A percentile compares a stretch with the other conserved stretches of the same genome.
Evolutionary conservation across 1,140 invertebrate genomes (phyloP).

Genomic region (Drosophila ficusphila): DNA sequence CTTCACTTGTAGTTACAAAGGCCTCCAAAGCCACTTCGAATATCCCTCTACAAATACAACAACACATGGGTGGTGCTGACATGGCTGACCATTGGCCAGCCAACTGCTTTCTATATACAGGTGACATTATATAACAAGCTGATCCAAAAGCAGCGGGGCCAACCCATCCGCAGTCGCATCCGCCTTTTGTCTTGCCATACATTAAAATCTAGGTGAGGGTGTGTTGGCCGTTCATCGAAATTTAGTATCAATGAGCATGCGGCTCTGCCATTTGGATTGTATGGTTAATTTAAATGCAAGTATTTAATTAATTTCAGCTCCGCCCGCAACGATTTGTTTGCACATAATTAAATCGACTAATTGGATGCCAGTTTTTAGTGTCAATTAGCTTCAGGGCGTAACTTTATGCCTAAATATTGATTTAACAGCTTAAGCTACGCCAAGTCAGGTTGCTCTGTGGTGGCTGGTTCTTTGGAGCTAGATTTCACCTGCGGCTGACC

Average conservation of each 20-base stretch:
- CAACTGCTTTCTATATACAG: slow-evolving; percentile 23
- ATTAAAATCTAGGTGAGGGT: slow-evolving; percentile 66
- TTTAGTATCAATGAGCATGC: slow-evolving; percentile 66
- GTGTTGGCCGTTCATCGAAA: slow-evolving; percentile 50
- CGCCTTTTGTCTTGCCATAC: slow-evolving; percentile 39
- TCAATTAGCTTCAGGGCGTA: slow-evolving; percentile 34
- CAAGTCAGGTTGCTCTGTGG: slow-evolving; percentile 10
- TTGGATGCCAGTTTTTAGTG: slow-evolving; percentile 54
- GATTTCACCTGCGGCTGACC: slow-evolving; percentile 41
- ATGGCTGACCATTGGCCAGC: slow-evolving; percentile 34
- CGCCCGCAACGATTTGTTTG: slow-evolving; percentile 70
- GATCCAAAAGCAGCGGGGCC: slow-evolving; percentile 29
- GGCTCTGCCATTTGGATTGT: slow-evolving; percentile 31
- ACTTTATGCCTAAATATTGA: slow-evolving; percentile 24
- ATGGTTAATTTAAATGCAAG: slow-evolving; percentile 66
- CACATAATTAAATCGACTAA: slow-evolving; percentile 74
- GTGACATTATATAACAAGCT: slow-evolving; percentile 37
- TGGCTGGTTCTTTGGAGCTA: slow-evolving; percentile 6
- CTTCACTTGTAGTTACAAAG: not conserved
- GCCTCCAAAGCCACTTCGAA: not conserved
- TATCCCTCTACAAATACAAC: not conserved
- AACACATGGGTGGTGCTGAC: slow-evolving; percentile 15
- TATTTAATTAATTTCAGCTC: slow-evolving; percentile 71
- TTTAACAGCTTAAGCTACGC: slow-evolving; percentile 42
- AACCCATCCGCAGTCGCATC: slow-evolving; percentile 37